phyloP scores from a whole-genome alignment of 2,113 vertebrate genomes.

The Mesembrinibis cayennensis region DNA sequence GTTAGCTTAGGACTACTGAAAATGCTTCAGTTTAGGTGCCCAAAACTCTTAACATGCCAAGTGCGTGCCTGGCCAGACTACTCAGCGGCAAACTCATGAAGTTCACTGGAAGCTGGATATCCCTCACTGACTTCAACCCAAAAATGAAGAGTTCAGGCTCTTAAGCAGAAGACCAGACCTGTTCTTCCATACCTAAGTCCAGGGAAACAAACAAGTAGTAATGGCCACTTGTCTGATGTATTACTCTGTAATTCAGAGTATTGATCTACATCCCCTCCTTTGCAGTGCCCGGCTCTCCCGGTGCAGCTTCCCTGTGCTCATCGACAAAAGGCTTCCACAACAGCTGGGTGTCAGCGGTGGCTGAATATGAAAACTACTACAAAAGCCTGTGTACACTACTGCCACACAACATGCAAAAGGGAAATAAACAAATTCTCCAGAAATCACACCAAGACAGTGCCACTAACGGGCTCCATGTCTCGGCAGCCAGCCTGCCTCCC shows the following conservation, averaged over 20 bases:
- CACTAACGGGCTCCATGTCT: rapidly evolving
- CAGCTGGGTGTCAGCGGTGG: background rate
- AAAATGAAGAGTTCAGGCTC: background rate
- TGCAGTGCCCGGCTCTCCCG: rapidly evolving
- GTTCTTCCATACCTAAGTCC: background rate
- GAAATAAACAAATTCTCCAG: background rate
- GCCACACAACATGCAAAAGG: background rate
- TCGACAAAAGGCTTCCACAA: background rate
- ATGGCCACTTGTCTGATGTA: background rate
- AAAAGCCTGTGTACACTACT: background rate
- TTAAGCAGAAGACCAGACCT: background rate
- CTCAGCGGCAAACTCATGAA: background rate
- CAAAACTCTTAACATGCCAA: background rate
- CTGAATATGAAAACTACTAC: background rate
- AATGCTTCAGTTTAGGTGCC: background rate
- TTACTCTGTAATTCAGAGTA: background rate
- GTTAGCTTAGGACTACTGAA: background rate
- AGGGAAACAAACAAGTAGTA: background rate
- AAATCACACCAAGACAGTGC: background rate
- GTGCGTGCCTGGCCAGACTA: background rate
- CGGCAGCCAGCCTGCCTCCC: background rate
- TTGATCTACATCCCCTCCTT: background rate
- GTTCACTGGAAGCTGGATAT: background rate
- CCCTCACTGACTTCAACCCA: background rate
- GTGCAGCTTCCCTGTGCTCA: background rate